phyloP scores from a whole-genome alignment of 2,888 invertebrate species.

The Drosophila incognita region DNA sequence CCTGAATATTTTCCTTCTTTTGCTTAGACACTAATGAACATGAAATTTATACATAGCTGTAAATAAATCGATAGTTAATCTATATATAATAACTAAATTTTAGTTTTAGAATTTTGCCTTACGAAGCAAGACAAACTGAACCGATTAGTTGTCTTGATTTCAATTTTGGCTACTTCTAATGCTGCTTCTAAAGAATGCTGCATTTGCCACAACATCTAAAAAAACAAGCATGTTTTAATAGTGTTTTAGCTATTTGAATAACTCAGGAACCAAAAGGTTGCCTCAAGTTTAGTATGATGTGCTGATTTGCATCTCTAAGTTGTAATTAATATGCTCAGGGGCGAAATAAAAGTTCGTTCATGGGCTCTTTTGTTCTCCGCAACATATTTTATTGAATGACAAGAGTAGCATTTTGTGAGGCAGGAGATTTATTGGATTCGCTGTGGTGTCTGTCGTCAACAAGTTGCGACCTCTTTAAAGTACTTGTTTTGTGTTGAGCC shows the following conservation, averaged over 20 bases:
- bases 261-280: background rate
- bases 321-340: background rate
- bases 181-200: background rate
- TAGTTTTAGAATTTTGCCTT: background rate
- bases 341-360: background rate
- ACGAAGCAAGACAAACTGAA: background rate
- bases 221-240: rapidly evolving
- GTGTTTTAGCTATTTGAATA: background rate
- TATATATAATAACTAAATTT: background rate
- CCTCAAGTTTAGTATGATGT: background rate
- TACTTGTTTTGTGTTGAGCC: conserved; percentile 5
- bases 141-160: rapidly evolving
- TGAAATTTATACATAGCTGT: background rate
- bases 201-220: background rate
- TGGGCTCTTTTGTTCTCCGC: background rate
- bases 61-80: background rate
- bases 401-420: background rate
- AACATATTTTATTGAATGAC: background rate
- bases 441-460: conserved; percentile 11
- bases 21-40: background rate
- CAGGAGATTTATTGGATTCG: conserved; percentile 25
- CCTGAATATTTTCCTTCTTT: background rate
- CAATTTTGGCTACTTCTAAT: background rate
- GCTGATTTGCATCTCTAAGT: background rate
- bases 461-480: conserved; percentile 25